Evolutionary conservation across 2,113 vertebrate genomes (phyloP).

Genomic region (Pelecanoides urinatrix): DNA sequence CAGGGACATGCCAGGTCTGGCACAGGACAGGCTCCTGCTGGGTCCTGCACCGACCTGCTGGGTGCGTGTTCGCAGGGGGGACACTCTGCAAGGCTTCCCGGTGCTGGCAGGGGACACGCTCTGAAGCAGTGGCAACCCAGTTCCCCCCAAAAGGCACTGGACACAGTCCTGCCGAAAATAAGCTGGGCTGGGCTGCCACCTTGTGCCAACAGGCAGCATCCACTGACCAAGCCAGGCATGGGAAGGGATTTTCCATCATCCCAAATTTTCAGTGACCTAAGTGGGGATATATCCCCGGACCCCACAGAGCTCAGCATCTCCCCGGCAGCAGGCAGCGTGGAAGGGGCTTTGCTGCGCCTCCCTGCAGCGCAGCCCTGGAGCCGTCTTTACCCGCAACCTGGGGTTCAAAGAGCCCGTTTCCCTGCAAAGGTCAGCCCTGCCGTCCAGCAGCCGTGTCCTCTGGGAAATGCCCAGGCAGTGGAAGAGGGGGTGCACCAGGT

Average conservation of each 20-base stretch:
- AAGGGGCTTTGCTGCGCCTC: not conserved
- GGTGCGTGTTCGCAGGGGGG: not conserved
- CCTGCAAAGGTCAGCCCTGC: not conserved
- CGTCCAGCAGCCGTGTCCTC: accelerated
- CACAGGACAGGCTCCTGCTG: not conserved
- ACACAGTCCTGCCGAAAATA: not conserved
- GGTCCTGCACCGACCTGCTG: not conserved
- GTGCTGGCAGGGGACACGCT: not conserved
- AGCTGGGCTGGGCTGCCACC: conserved; percentile 55
- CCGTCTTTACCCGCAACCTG: accelerated
- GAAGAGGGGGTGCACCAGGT: not conserved
- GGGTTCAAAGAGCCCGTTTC: accelerated
- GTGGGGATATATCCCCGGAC: accelerated
- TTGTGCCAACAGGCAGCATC: conserved; percentile 49
- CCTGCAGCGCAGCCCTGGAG: too few relatives aligned
- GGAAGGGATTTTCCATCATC: not conserved
- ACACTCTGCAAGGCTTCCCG: not conserved
- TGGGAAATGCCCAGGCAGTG: accelerated
- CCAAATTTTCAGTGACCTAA: not conserved
- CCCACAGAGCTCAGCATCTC: not conserved
- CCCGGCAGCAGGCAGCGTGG: accelerated
- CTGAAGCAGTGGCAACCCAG: too few relatives aligned
- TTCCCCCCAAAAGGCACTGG: accelerated
- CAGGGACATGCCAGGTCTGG: accelerated
- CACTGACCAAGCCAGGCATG: not conserved